phyloP scores from a whole-genome alignment of 2,113 vertebrate species.

The Phalacrocorax carbo region DNA sequence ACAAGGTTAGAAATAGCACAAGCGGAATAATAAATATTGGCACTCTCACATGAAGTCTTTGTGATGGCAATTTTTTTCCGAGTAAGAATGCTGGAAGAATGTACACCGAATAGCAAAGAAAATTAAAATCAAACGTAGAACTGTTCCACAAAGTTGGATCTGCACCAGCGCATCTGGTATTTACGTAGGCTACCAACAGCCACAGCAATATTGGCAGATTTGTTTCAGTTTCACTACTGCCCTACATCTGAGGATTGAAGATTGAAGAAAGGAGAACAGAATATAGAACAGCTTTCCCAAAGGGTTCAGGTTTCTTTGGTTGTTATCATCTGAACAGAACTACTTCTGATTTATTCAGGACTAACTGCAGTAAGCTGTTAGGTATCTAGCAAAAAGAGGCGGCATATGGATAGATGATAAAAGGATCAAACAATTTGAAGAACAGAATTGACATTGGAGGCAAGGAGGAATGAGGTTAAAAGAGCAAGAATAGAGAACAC shows the following conservation, averaged over 20 bases:
- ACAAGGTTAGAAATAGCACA: background rate
- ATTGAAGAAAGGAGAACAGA: background rate
- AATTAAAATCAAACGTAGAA: background rate
- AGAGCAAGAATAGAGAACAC: background rate
- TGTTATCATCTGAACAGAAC: background rate
- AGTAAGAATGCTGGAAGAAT: background rate
- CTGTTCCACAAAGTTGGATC: background rate
- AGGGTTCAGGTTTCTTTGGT: background rate
- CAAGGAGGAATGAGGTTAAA: background rate
- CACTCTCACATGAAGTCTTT: background rate
- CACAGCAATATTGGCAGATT: background rate
- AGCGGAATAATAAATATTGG: background rate
- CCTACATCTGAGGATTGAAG: background rate
- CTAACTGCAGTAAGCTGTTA: background rate
- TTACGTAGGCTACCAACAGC: background rate
- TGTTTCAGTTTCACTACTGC: background rate
- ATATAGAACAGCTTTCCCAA: background rate
- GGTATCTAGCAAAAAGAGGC: background rate
- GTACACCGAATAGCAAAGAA: background rate
- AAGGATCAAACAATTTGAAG: background rate
- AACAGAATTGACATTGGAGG: background rate
- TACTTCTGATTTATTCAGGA: background rate
- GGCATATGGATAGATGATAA: background rate
- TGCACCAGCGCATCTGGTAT: background rate
- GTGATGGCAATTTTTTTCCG: background rate